Evolutionary conservation across 2,888 invertebrate species (phyloP).

Genomic region (Toxonevra muliebris): DNA sequence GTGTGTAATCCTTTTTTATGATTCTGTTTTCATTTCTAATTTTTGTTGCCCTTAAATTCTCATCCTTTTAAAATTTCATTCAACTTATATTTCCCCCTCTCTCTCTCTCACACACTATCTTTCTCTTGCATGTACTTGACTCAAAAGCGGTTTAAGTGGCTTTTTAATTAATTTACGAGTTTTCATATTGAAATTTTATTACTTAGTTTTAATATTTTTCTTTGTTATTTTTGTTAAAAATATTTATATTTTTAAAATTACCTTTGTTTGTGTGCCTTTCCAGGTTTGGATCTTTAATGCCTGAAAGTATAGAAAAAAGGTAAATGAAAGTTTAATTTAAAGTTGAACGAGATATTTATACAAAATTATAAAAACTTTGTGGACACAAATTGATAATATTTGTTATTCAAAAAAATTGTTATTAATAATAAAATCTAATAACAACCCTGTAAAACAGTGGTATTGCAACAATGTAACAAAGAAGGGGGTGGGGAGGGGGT

Average conservation of each 20-base stretch:
- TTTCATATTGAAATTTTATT: constrained; percentile 42
- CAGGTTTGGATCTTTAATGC: constrained; percentile 59
- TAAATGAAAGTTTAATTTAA: constrained; percentile 25
- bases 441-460: too few relatives aligned
- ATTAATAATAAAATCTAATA: too few relatives aligned
- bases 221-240: constrained; percentile 12
- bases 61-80: not conserved
- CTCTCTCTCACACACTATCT: not conserved
- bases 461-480: too few relatives aligned
- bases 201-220: constrained; percentile 34
- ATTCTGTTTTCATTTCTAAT: constrained; percentile 31
- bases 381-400: too few relatives aligned
- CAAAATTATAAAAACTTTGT: too few relatives aligned
- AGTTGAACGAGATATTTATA: not conserved
- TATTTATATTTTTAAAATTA: constrained; percentile 32
- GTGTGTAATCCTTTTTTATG: constrained; percentile 32
- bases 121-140: not conserved
- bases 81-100: not conserved
- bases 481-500: too few relatives aligned
- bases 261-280: constrained; percentile 56
- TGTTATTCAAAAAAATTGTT: too few relatives aligned
- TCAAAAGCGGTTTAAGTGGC: constrained; percentile 43
- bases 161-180: constrained; percentile 45
- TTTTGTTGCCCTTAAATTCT: constrained; percentile 14
- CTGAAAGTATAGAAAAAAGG: constrained; percentile 49